Conservation (phyloP, 2,888 invertebrate species). For the Anthrax anthrax region DNA sequence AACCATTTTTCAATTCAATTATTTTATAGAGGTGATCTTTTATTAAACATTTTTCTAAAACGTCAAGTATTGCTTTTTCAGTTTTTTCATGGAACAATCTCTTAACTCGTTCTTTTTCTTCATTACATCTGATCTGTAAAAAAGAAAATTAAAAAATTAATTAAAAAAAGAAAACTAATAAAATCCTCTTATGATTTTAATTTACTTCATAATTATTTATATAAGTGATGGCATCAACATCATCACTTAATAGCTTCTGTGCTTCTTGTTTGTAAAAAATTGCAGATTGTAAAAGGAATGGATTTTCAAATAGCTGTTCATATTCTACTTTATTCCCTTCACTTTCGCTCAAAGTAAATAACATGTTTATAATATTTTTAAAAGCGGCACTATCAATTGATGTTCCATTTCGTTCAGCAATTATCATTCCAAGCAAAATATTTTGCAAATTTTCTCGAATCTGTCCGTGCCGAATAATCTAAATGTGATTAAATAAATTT, state of each 20-base stretch:
- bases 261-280: not conserved
- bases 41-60: not conserved
- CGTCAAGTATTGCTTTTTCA: not conserved
- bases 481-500: not conserved
- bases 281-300: not conserved
- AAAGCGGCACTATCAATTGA: not conserved
- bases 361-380: not conserved
- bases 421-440: not conserved
- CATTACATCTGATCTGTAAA: not conserved
- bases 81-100: not conserved
- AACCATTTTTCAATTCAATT: not conserved
- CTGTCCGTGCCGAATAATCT: not conserved
- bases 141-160: not conserved
- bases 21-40: not conserved
- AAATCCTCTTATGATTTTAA: not conserved
- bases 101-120: not conserved
- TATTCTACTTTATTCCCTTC: not conserved
- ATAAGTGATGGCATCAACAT: not conserved
- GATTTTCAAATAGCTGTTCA: not conserved
- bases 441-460: not conserved
- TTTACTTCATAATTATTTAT: not conserved
- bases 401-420: not conserved
- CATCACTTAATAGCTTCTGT: not conserved
- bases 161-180: not conserved
- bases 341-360: not conserved